Base-by-base conservation (phyloP, 2,113 vertebrate genomes). In the Struthidea cinerea region DNA sequence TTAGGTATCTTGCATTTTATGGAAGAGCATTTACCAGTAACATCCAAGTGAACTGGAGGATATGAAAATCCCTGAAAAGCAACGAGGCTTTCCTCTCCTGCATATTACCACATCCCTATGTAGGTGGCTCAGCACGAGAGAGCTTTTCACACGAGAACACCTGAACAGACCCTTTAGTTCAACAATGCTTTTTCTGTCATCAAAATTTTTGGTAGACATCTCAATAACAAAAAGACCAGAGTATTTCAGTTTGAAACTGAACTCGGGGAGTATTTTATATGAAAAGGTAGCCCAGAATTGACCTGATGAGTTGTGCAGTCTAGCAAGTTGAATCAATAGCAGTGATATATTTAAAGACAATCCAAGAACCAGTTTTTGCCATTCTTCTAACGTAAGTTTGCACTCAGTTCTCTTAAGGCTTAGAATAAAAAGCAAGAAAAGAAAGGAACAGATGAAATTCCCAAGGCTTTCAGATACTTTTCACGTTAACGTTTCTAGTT, bases 181-280 rank as follows among this genome's bases (percentile, higher is more conserved):
- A 80, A 28, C 0, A 0, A 21, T 5, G 22, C 2, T 32, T 83
- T 32, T 59, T 10, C 68, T 41, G 9, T 3, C 7, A n/a, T 6
- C 13, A 73, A 49, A 39, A 11, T 9, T 69, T 68, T 64, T 69
- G 4, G 14, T 44, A 30, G 32, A 22, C 59, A 61, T 17, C 17
- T n/a, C 13, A 70, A 4, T 13, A 47, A 60, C 3, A 64, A 69
- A 37, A 35, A 35, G 19, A 19, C 2, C 1, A 7, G 11, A 55
- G 13, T 52, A 37, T 79, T 9, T 59, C 27, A 35, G 1, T 67
- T 67, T 84, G 33, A 63, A 82, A 53, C 26, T 24, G 42, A 89
- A 57, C 14, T 78, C 12, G 9, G 50, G 28, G 16, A 56, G 7
- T 50, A 27, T 64, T 64, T 77, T 6, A 74, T 7, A 4, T 32